A percentile compares a stretch with the other conserved stretches of the same genome.
Evolutionary conservation across 2,113 vertebrate species (phyloP).

Genomic region (Xyrauchen texanus): DNA sequence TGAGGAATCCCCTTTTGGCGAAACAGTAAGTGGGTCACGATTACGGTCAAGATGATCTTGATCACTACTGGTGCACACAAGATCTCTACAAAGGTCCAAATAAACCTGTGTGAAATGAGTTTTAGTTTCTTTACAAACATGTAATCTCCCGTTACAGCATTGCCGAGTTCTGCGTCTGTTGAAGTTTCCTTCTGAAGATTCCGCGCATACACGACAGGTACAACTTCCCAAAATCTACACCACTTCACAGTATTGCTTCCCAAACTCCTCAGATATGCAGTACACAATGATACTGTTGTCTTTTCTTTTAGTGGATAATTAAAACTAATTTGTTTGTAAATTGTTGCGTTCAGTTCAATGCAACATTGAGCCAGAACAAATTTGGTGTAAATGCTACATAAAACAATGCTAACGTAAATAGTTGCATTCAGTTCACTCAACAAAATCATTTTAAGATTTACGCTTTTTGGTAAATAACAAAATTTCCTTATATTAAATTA

Average conservation of each 20-base stretch:
- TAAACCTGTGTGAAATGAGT: conserved; percentile 29
- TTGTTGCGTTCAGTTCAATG: no score
- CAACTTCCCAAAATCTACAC: conserved; percentile 38
- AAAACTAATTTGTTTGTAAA: not conserved
- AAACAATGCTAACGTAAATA: no score
- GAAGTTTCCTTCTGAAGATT: conserved; percentile 82
- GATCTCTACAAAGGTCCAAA: not conserved
- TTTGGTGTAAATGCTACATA: no score
- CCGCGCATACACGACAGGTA: conserved; percentile 82
- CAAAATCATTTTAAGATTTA: no score
- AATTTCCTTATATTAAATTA: no score
- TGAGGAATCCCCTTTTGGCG: not conserved
- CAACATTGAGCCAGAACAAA: no score
- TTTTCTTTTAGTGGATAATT: not conserved
- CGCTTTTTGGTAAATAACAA: not conserved
- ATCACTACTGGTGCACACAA: not conserved
- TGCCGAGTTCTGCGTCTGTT: conserved; percentile 91
- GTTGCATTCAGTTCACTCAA: no score
- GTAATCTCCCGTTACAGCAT: conserved; percentile 69
- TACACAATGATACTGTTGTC: not conserved
- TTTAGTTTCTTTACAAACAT: conserved; percentile 31
- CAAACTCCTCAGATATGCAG: not conserved
- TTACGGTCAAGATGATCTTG: not conserved
- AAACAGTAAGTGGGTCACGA: not conserved
- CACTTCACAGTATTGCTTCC: not conserved